A percentile compares a stretch with the other conserved stretches of the same genome.
These are phyloP conservation scores for Subacronicta megacephala DNA, from an alignment of 2,888 invertebrate genomes.

Conservation along the genomic window DNA sequence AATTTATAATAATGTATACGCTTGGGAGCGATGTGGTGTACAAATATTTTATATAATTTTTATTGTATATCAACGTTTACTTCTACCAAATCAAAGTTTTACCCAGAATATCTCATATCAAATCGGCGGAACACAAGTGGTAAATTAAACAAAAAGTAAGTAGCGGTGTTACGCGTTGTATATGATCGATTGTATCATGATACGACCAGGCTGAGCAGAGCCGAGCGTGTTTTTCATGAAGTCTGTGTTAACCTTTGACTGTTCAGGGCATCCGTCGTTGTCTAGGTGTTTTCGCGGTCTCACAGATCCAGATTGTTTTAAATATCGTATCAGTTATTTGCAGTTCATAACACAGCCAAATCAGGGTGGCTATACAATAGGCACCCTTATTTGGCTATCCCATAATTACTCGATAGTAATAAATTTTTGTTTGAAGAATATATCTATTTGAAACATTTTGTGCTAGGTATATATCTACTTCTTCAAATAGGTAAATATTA, in stretches of 20 bases:
- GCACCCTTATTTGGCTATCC: too few species aligned
- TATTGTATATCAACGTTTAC: not conserved
- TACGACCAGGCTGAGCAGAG: conserved; percentile 14
- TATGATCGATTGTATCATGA: conserved; percentile 29
- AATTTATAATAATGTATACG: not conserved
- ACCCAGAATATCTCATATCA: not conserved
- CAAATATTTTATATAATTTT: not conserved
- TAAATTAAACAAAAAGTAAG: conserved; percentile 27
- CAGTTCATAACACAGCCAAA: too few species aligned
- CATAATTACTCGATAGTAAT: too few species aligned
- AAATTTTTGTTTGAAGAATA: too few species aligned
- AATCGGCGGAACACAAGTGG: not conserved
- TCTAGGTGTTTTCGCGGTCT: too few species aligned
- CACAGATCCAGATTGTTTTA: too few species aligned
- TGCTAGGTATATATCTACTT: too few species aligned
- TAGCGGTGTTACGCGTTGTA: not conserved
- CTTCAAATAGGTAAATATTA: too few species aligned
- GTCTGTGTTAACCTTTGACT: conserved; percentile 1
- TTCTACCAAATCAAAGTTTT: conserved; percentile 2
- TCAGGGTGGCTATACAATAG: too few species aligned
- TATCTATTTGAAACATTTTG: too few species aligned
- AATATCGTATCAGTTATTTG: too few species aligned
- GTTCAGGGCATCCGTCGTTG: not conserved
- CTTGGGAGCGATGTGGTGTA: not conserved
- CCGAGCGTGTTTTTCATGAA: conserved; percentile 13